These are phyloP conservation scores for Polydrusus cervinus DNA, from an alignment of 2,888 invertebrate species.

Conservation along the genomic window DNA sequence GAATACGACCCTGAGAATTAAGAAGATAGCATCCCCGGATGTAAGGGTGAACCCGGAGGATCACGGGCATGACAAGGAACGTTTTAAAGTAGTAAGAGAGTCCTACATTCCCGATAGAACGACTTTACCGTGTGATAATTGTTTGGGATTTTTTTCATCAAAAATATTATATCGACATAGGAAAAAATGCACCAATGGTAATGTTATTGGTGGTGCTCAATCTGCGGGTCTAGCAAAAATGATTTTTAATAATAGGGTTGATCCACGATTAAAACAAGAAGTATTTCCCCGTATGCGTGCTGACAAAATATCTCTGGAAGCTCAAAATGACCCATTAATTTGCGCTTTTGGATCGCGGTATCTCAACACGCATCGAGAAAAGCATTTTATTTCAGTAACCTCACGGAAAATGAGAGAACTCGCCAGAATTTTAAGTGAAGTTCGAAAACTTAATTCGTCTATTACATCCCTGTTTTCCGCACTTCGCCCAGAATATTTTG, in stretches of 20 bases:
- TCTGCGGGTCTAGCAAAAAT: constrained; percentile 5
- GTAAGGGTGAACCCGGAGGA: no score
- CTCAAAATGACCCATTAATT: constrained; percentile 44
- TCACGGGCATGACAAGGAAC: not conserved
- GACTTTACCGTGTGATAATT: constrained; percentile 41
- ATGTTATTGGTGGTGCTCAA: not conserved
- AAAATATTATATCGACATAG: constrained; percentile 37
- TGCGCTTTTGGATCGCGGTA: constrained; percentile 56
- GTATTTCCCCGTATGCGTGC: constrained; percentile 51
- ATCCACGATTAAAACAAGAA: constrained; percentile 10
- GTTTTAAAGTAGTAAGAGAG: constrained; percentile 37
- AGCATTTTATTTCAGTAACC: constrained; percentile 55
- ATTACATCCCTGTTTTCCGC: constrained; percentile 40
- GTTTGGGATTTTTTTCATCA: constrained; percentile 36
- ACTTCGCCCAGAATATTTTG: constrained; percentile 46
- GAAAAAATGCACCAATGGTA: constrained; percentile 33
- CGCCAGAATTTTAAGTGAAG: constrained; percentile 44
- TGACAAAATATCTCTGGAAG: constrained; percentile 43
- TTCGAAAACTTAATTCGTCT: constrained; percentile 36
- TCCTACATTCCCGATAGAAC: not conserved
- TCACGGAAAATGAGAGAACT: constrained; percentile 56
- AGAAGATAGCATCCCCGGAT: no score
- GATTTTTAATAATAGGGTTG: constrained; percentile 15
- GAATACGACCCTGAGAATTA: no score
- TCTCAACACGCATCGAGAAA: constrained; percentile 55